Conservation (phyloP, 2,113 vertebrate genomes). For the Aegithalos caudatus region DNA sequence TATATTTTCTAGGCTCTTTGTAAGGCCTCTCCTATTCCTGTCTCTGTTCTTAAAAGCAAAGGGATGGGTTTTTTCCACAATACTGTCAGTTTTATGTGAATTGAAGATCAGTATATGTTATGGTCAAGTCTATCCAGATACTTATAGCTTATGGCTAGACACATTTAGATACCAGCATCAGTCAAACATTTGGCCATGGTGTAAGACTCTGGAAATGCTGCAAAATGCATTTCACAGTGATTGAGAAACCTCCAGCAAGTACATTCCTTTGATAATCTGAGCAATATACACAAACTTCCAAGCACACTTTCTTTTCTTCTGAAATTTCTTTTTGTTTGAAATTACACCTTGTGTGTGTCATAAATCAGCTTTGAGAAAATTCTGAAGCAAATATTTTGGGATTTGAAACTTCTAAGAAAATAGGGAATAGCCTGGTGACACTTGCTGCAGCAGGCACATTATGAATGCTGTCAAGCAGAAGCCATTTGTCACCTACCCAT, state of each 20-base stretch:
- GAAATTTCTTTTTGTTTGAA: neutral
- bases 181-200: neutral
- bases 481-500: neutral
- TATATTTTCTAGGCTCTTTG: neutral
- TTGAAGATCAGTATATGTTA: neutral
- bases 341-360: neutral
- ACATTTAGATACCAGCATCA: neutral
- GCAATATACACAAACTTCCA: neutral
- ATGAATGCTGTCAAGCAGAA: neutral
- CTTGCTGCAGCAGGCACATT: neutral
- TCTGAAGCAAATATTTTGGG: neutral
- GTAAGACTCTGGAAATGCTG: neutral
- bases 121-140: neutral
- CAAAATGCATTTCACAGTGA: neutral
- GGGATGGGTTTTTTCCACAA: neutral
- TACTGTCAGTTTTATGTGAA: neutral
- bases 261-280: neutral
- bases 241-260: neutral
- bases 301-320: neutral
- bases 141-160: neutral
- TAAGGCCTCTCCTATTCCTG: neutral
- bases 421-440: neutral
- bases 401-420: neutral
- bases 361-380: neutral
- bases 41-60: neutral